These are phyloP conservation scores for Morone saxatilis DNA, from an alignment of 2,113 vertebrate species.

Conservation along the genomic window DNA sequence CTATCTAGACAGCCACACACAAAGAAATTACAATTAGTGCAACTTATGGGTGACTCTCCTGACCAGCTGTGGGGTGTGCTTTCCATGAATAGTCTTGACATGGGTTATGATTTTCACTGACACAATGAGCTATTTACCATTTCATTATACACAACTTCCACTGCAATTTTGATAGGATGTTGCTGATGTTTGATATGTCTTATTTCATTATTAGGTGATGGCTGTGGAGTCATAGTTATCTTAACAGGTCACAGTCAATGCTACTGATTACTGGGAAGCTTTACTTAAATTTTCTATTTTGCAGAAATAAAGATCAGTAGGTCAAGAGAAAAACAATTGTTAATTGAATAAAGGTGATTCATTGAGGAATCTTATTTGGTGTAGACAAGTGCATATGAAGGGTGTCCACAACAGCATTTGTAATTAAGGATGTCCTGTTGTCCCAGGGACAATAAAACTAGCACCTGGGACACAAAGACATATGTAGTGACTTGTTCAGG, in stretches of 20 bases:
- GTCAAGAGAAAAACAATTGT: background rate
- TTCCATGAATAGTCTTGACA: background rate
- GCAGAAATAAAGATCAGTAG: background rate
- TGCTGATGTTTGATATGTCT: background rate
- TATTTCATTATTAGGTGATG: background rate
- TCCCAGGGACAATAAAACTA: too few species aligned
- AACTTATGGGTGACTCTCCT: too few species aligned
- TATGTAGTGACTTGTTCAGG: too few species aligned
- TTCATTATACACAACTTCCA: background rate
- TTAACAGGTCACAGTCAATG: background rate
- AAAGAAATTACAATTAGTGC: background rate
- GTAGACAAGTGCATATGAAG: background rate
- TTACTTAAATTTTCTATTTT: background rate
- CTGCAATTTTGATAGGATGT: background rate
- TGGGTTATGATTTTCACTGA: background rate
- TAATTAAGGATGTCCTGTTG: background rate
- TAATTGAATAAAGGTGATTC: background rate
- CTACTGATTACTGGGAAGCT: background rate
- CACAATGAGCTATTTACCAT: background rate
- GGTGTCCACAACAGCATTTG: background rate
- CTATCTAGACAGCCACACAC: constrained; percentile 84
- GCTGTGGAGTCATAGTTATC: background rate
- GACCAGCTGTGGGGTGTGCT: background rate
- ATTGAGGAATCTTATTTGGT: background rate
- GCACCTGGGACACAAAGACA: too few species aligned